phyloP scores from a whole-genome alignment of 1,140 invertebrate species.

The Phortica variegata region DNA sequence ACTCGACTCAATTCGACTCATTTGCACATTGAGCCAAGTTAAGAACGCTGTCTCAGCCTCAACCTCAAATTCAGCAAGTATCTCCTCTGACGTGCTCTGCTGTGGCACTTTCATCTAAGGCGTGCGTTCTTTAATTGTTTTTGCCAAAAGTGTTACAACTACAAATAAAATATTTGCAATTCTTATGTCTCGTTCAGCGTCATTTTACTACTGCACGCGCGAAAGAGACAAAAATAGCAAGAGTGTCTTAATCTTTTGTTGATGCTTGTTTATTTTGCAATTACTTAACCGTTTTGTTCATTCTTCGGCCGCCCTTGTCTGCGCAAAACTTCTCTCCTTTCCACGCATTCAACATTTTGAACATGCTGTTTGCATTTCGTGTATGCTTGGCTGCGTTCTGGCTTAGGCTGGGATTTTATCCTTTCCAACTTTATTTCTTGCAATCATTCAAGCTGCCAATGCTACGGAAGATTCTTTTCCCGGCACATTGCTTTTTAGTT shows the following conservation, averaged over 20 bases:
- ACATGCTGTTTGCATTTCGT: slow-evolving; percentile 4
- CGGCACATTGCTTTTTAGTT: not conserved
- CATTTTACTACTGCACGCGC: not conserved
- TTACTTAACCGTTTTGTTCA: slow-evolving; percentile 54
- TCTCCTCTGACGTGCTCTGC: no score
- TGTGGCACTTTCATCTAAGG: no score
- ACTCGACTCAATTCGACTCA: slow-evolving; percentile 35
- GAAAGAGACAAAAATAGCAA: not conserved
- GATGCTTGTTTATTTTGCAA: slow-evolving; percentile 56
- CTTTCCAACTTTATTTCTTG: slow-evolving; percentile 7
- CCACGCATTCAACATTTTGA: slow-evolving; percentile 15
- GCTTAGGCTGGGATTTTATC: slow-evolving; percentile 10
- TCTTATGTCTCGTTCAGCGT: slow-evolving; percentile 16
- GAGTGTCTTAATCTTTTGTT: slow-evolving; percentile 53
- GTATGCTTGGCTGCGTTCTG: slow-evolving; percentile 16
- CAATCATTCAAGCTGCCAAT: slow-evolving; percentile 13
- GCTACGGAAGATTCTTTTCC: slow-evolving; percentile 6
- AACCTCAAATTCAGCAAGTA: not conserved
- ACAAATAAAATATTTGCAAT: slow-evolving; percentile 41
- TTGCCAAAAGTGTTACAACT: slow-evolving; percentile 12
- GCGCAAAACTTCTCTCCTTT: not conserved
- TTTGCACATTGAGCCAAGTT: slow-evolving; percentile 49
- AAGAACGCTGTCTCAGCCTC: slow-evolving; percentile 20
- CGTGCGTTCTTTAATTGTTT: slow-evolving; percentile 16
- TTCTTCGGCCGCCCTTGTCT: not conserved